These are phyloP conservation scores for Drosophila baimaii DNA, from an alignment of 1,140 invertebrate genomes.

Conservation along the genomic window DNA sequence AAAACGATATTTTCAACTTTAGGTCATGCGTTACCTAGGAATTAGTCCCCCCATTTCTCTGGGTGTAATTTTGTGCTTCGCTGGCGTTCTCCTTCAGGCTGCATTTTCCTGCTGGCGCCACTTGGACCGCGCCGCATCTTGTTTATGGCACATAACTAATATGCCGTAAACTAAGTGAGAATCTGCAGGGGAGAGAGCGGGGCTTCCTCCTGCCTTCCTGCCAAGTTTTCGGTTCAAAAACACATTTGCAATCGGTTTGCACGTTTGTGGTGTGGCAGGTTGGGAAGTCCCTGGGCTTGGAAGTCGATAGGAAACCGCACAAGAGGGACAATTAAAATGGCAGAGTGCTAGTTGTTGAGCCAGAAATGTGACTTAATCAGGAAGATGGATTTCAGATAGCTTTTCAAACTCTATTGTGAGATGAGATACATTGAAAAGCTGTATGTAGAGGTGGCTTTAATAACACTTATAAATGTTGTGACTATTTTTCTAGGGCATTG, in stretches of 20 bases:
- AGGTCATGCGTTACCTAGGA: too few relatives aligned
- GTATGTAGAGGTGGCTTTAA: neutral
- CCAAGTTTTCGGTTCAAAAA: slow-evolving; percentile 72
- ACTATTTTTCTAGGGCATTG: too few relatives aligned
- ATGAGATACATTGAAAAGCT: neutral
- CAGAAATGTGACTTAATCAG: slow-evolving; percentile 1
- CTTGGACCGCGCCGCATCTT: slow-evolving; percentile 68
- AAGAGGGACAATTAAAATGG: slow-evolving; percentile 17
- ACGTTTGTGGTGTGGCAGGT: slow-evolving; percentile 10
- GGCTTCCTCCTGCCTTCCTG: slow-evolving; percentile 19
- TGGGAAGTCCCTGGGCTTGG: slow-evolving; percentile 25
- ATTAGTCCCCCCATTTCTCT: too few relatives aligned
- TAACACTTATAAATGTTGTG: too few relatives aligned
- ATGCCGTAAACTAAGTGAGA: slow-evolving; percentile 79
- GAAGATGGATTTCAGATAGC: neutral
- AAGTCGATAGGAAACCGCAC: slow-evolving; percentile 19
- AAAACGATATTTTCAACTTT: too few relatives aligned
- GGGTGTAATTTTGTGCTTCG: slow-evolving; percentile 82
- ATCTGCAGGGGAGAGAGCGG: slow-evolving; percentile 39
- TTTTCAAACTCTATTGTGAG: too few relatives aligned
- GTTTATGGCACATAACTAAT: slow-evolving; percentile 81
- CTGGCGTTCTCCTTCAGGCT: slow-evolving; percentile 41
- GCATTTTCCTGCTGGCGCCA: slow-evolving; percentile 53
- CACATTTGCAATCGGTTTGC: slow-evolving; percentile 71
- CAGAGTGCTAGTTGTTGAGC: neutral